Base-by-base conservation (phyloP, 1,140 invertebrate genomes). In the Drosophila virilis region DNA sequence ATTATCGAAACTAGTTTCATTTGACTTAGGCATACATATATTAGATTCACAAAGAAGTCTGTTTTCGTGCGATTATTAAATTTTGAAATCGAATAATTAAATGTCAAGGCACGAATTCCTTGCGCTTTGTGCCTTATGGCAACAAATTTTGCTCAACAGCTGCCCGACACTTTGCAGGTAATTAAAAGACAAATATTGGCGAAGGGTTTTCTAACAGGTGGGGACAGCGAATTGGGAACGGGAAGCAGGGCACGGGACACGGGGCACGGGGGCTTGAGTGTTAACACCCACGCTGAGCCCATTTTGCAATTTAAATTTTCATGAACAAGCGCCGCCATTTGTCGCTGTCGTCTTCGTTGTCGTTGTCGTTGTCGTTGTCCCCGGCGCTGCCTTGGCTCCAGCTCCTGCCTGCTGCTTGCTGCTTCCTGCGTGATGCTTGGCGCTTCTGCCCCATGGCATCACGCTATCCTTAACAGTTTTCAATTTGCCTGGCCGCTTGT, bases 261-360 rank as follows among this genome's bases (percentile, higher is more conserved):
- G 15, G 32, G 50, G 12, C 15, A 38, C 1, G 46, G n/a, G 28
- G 52, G 37, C 50, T 32, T 62, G 37, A 69, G 32, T 59, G 67
- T 70, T 68, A 64, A 62, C 75, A 48, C 75, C 83, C 78, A 74
- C 73, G 68, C 51, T 79, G 79, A 83, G 76, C 72, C 79, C 83
- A 86, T 88, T 86, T 86, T 79, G 83, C 83, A 86, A 86, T 86
- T 86, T 86, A 82, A 86, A 86, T 86, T 88, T 86, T 86, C 83
- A 88, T 86, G 82, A 86, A 86, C 82, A 86, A 86, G 82, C 79
- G 61, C 64, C 82, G 78, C 82, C 82, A 86, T 85, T 85, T 85
- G 81, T 85, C 73, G 80, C 79, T 77, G 71, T 82, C 78, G 57
- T 57, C 68, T 65, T 70, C 58, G 38, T 46, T 54, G 59, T 73